Conservation (phyloP, 2,113 vertebrate species). For the Melanerpes formicivorus region DNA sequence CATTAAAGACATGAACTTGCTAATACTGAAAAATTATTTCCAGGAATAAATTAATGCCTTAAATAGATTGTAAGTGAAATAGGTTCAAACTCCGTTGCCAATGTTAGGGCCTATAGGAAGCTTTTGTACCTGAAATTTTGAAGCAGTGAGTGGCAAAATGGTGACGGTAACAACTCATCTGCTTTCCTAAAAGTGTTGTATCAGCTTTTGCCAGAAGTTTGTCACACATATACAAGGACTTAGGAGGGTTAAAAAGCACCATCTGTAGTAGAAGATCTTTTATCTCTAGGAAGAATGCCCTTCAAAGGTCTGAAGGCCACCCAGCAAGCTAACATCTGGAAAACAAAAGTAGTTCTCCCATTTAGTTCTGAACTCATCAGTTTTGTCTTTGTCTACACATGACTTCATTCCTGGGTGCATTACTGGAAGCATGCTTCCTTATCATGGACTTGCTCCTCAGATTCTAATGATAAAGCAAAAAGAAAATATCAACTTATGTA, state of each 20-base stretch:
- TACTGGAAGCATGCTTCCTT: not conserved
- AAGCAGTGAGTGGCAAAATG: not conserved
- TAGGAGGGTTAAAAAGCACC: not conserved
- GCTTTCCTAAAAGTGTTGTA: not conserved
- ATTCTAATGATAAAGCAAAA: not conserved
- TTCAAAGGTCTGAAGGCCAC: not conserved
- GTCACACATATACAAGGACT: not conserved
- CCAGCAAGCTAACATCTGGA: slow-evolving; percentile 4
- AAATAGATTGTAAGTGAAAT: slow-evolving; percentile 18
- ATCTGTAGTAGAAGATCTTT: not conserved
- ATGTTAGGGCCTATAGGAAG: not conserved
- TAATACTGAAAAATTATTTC: slow-evolving; percentile 27
- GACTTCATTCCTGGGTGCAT: not conserved
- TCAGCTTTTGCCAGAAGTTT: not conserved
- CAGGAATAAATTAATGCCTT: slow-evolving; percentile 21
- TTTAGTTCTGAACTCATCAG: not conserved
- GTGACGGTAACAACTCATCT: not conserved
- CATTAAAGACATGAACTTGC: not conserved
- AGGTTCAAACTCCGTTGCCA: not conserved
- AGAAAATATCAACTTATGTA: not conserved
- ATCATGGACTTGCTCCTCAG: not conserved
- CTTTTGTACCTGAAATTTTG: not conserved
- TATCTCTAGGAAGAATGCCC: not conserved
- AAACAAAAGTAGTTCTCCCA: not conserved
- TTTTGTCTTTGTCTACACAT: not conserved